Evolutionary conservation across 2,113 vertebrate genomes (phyloP).

Genomic region (Prietella phreatophila): DNA sequence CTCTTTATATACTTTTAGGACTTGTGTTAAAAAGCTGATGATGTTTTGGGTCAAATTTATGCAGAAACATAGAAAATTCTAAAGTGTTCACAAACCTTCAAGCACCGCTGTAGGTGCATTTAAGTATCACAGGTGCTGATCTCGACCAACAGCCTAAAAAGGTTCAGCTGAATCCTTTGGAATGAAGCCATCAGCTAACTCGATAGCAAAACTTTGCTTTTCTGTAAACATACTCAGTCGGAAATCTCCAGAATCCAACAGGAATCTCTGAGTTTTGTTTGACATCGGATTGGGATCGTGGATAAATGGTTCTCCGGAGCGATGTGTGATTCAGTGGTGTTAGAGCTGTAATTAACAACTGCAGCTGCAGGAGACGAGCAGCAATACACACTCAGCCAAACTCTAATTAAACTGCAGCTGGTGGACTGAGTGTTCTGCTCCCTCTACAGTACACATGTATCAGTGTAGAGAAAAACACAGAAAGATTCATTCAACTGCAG

Average conservation of each 20-base stretch:
- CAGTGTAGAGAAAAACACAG: neutral
- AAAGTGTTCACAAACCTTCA: no score
- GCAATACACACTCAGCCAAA: constrained; percentile 2
- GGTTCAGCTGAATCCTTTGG: neutral
- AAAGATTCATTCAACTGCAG: neutral
- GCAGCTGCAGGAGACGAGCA: constrained; percentile 21
- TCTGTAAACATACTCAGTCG: neutral
- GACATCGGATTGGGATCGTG: neutral
- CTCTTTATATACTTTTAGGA: no score
- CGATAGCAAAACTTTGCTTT: neutral
- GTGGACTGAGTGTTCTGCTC: neutral
- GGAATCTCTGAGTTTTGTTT: neutral
- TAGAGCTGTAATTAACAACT: constrained; percentile 20
- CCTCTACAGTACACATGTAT: neutral
- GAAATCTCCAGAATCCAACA: neutral
- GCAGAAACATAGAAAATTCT: no score
- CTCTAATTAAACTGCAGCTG: constrained; percentile 18
- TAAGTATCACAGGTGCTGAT: neutral
- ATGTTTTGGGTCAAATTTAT: no score
- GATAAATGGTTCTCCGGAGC: neutral
- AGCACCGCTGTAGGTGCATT: neutral
- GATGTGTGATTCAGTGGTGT: constrained; percentile 2
- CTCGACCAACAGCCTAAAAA: neutral
- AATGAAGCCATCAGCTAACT: neutral
- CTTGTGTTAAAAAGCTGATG: no score